Conservation (phyloP, 2,888 invertebrate genomes). For the Rhopalosiphum nymphaeae region DNA sequence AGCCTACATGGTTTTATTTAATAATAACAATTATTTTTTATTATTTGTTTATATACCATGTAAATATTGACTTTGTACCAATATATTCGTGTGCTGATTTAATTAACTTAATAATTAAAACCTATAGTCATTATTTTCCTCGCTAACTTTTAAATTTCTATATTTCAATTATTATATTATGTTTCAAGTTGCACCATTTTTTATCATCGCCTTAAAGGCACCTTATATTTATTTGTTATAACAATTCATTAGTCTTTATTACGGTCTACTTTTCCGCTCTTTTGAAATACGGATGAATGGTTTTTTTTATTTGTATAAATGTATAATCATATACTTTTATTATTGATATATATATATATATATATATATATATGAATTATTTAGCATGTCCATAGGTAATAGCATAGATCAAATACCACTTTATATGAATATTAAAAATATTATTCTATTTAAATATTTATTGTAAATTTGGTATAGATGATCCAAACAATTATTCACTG, state of each 20-base stretch:
- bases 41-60: background rate
- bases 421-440: background rate
- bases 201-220: conserved; percentile 39
- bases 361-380: background rate
- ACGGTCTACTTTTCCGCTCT: conserved; percentile 51
- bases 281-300: conserved; percentile 43
- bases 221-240: conserved; percentile 29
- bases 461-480: background rate
- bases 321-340: background rate
- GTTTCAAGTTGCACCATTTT: conserved; percentile 15
- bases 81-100: background rate
- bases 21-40: background rate
- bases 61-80: conserved; percentile 25
- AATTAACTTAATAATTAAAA: conserved; percentile 56
- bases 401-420: background rate
- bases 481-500: background rate
- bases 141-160: conserved; percentile 13
- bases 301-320: background rate
- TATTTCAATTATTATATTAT: conserved; percentile 4
- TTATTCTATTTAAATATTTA: background rate
- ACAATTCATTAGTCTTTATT: background rate
- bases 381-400: background rate
- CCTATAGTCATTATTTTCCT: conserved; percentile 46
- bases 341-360: background rate
- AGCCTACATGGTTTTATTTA: conserved; percentile 8